Evolutionary conservation across 2,888 invertebrate species (phyloP).

Genomic region (Nomada fabriciana): DNA sequence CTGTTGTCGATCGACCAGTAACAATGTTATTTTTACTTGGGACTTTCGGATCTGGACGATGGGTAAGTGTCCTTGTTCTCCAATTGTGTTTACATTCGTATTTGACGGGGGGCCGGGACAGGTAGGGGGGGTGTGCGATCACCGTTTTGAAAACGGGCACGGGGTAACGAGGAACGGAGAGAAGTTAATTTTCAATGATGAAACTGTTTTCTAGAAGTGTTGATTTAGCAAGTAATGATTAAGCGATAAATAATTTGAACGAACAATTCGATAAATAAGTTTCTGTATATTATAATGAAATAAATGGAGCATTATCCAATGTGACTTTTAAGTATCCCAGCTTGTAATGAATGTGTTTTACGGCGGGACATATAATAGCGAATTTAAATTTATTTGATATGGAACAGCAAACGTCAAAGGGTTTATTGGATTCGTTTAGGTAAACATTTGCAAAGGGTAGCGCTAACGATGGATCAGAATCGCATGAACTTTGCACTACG

Average conservation of each 20-base stretch:
- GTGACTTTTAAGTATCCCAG: too few species aligned
- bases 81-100: slow-evolving; percentile 1
- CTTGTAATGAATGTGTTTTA: too few species aligned
- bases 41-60: slow-evolving; percentile 57
- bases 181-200: too few species aligned
- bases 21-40: slow-evolving; percentile 57
- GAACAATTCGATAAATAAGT: too few species aligned
- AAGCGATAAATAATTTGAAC: too few species aligned
- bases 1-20: slow-evolving; percentile 35
- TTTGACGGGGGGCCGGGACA: not conserved
- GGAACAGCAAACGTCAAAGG: not conserved
- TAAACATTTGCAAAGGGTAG: slow-evolving; percentile 72
- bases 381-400: not conserved
- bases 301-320: not conserved
- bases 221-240: too few species aligned
- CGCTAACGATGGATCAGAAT: slow-evolving; percentile 72
- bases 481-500: slow-evolving; percentile 73
- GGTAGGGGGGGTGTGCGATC: not conserved
- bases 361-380: not conserved
- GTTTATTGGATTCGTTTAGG: slow-evolving; percentile 56
- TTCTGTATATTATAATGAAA: not conserved
- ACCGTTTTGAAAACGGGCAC: not conserved
- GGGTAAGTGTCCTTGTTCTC: slow-evolving; percentile 60
- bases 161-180: not conserved
- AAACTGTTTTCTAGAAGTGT: too few species aligned